Conservation (phyloP, 2,888 invertebrate genomes). For the Boloria selene region DNA sequence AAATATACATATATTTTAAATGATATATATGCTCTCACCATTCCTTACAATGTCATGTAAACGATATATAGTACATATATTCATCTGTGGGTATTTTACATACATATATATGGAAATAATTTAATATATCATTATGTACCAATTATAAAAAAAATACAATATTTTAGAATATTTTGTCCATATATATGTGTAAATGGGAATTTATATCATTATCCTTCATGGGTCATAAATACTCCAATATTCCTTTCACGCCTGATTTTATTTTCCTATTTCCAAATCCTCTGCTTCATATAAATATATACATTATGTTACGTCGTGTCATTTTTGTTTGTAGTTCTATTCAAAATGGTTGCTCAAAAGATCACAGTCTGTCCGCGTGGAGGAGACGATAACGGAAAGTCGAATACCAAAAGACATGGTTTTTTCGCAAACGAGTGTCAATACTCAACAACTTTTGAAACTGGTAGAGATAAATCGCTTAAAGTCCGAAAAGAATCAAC, state of each 20-base stretch:
- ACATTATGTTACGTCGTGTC: conserved; percentile 82
- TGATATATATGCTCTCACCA: conserved; percentile 63
- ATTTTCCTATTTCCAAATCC: conserved; percentile 40
- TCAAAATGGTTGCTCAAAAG: conserved; percentile 82
- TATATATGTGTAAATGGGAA: conserved; percentile 6
- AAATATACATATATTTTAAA: conserved; percentile 40
- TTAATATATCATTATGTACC: not conserved
- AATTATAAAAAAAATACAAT: not conserved
- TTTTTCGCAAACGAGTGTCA: conserved; percentile 80
- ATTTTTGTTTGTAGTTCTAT: conserved; percentile 83
- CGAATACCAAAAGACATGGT: conserved; percentile 80
- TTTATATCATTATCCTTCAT: conserved; percentile 2
- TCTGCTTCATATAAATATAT: conserved; percentile 73
- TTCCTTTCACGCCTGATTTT: conserved; percentile 42
- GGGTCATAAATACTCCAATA: not conserved
- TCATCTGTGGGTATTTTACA: conserved; percentile 39
- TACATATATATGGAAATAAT: conserved; percentile 36
- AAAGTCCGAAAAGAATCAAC: conserved; percentile 73
- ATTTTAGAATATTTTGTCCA: not conserved
- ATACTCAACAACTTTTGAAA: conserved; percentile 77
- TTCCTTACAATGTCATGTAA: conserved; percentile 45
- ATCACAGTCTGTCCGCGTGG: conserved; percentile 77
- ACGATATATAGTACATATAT: conserved; percentile 35
- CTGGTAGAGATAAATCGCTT: conserved; percentile 79
- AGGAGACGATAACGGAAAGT: conserved; percentile 78